These are phyloP conservation scores for Melopsittacus undulatus DNA, from an alignment of 2,797 vertebrate genomes.

Conservation along the genomic window DNA sequence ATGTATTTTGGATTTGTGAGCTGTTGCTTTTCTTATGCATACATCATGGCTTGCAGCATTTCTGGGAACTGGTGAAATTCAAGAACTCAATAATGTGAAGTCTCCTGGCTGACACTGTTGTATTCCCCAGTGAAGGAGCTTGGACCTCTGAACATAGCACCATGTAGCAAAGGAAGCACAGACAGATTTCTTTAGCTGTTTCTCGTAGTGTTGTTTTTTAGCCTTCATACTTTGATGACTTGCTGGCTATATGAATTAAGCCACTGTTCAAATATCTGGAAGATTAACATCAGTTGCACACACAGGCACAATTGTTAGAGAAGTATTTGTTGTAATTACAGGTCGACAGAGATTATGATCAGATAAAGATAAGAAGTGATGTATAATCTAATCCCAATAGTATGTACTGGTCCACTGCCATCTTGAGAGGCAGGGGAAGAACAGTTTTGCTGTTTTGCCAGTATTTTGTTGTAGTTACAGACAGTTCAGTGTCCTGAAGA, in stretches of 20 bases:
- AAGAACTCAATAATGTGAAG: neutral
- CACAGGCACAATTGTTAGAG: neutral
- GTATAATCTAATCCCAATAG: neutral
- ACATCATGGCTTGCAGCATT: neutral
- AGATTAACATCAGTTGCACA: neutral
- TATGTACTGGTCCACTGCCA: neutral
- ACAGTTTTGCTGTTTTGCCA: neutral
- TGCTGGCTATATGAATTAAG: neutral
- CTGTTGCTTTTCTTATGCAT: neutral
- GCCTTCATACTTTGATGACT: neutral
- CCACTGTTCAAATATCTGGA: neutral
- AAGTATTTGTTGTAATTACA: conserved; percentile 27
- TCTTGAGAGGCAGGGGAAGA: neutral
- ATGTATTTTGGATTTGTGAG: neutral
- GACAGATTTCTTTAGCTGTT: neutral
- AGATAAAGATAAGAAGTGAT: neutral
- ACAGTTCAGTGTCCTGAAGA: neutral
- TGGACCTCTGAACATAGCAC: neutral
- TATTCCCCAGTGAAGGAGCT: neutral
- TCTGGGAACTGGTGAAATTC: neutral
- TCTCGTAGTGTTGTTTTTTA: neutral
- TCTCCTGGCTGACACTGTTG: neutral
- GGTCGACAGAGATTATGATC: neutral
- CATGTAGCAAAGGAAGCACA: neutral
- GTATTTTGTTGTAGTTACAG: neutral